Evolutionary conservation across 2,113 vertebrate genomes (phyloP), one percentile per base, ranked within the genome.

Genomic region (Lucifuga dentata): DNA sequence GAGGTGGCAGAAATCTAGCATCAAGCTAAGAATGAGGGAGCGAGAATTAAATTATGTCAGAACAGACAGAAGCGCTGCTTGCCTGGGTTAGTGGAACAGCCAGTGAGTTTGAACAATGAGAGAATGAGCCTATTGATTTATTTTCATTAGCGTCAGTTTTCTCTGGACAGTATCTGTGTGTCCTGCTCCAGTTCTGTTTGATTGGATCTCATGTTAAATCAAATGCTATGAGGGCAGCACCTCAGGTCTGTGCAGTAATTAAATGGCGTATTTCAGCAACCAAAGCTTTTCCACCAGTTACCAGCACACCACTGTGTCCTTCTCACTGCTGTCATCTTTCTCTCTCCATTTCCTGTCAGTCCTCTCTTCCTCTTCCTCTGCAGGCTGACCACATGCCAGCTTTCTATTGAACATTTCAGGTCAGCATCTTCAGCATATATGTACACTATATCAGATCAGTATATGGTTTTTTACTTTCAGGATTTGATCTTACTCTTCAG

Each of bases 141-240:
- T 65, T 70, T 85, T 80, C 62, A 78, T 83, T 66, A 61, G 44
- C 21, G 67, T 75, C 62, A 16, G 33, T 71, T 76, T 86, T n/a
- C 16, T 48, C 36, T 21, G 10, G 33, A 53, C 52, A 46, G 11
- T 39, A 49, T 68, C 15, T 44, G 26, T 61, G 48, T 41, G 55
- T 61, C 44, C 15, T 61, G 55, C 50, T 65, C 5, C 32, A 13
- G 15, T 59, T 36, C 41, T 3, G 32, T 70, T 61, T 84, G 73
- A 79, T 64, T 76, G 50, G 68, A 70, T 39, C 50, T 70, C 20
- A 60, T 43, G 73, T 67, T 74, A 36, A 50, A 61, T 52, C 1
- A 20, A 16, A 48, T 1, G 2, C 60, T 35, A 24, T 48, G 38
- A 39, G 40, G 43, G 6, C 16, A 36, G 41, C 32, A 9, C 50